Base-by-base conservation (phyloP, 2,888 invertebrate genomes). In the Alviniconcha strummeri region DNA sequence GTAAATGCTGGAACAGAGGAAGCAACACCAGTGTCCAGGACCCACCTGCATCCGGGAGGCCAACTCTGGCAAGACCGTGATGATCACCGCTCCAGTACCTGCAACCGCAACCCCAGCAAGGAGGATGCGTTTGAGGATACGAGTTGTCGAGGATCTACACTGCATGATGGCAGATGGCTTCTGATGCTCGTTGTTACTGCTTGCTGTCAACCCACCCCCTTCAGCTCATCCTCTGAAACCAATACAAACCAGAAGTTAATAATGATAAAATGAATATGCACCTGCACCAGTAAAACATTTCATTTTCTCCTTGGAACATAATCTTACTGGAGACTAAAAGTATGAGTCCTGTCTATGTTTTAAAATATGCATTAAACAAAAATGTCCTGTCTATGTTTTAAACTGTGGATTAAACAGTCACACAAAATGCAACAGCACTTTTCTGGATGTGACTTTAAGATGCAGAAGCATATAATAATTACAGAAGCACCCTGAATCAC, bases 31-130 rank as follows among this genome's bases (percentile, higher is more conserved):
- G 36, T 36, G 36, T 36, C 36, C 60, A 60, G 1, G 13, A n/a
- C 82, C 64, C 15, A 82, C 82, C 67, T 82, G 54, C 15, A 76
- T 19, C 11, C 82, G 76, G 15, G 80, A 67, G 11, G 81, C 79
- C 13, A 80, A 74, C 55, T 81, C 80, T 36, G 87, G 85, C 60
- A 84, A 83, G 5, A 89, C 71, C 54, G 85, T 84, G 36, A 87
- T 83, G 64, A 87, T 80, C 4, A 88, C 17, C 1, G 84, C 82
- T 15, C 86, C 87, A 4, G 88, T 89, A 17, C 89, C 89, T 9
- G 89, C 88, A 6, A 89, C 78, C 5, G 88, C 89, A 17, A 88
- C 76, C 11, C 90, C 89, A 7, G 83, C 84, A 69, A 86, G 86
- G 54, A 87, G 86, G 54, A 91, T 79, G 79, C 88, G 88, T 69